phyloP scores from a whole-genome alignment of 2,113 vertebrate genomes.

The Podiceps cristatus region DNA sequence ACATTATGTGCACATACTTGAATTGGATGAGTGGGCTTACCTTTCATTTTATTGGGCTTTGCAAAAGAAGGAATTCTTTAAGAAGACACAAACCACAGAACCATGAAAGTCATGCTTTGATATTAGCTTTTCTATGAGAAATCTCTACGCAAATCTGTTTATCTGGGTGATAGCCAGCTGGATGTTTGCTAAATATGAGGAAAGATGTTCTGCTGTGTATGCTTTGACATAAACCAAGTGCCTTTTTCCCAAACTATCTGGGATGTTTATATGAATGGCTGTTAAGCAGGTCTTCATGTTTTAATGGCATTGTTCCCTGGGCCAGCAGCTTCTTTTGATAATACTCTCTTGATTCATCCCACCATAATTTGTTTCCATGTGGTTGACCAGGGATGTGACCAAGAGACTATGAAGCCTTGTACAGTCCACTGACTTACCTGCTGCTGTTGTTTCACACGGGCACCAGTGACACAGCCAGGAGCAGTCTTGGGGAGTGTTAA shows the following conservation, averaged over 20 bases:
- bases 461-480: too few relatives aligned
- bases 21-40: neutral
- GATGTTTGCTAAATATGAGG: constrained; percentile 1
- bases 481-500: too few relatives aligned
- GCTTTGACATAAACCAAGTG: constrained; percentile 51
- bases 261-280: neutral
- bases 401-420: too few relatives aligned
- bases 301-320: neutral
- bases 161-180: constrained; percentile 32
- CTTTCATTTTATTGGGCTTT: neutral
- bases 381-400: neutral
- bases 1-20: neutral
- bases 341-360: neutral
- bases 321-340: neutral
- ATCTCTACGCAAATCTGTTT: constrained; percentile 14
- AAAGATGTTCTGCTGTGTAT: constrained; percentile 31
- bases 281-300: neutral
- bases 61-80: neutral
- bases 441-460: too few relatives aligned
- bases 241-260: neutral
- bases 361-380: neutral
- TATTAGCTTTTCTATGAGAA: neutral
- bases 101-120: neutral
- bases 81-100: neutral
- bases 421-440: too few relatives aligned